Evolutionary conservation across 2,797 vertebrate genomes (phyloP), one percentile per base, ranked within the genome.

Genomic region (Phalanger gymnotis): DNA sequence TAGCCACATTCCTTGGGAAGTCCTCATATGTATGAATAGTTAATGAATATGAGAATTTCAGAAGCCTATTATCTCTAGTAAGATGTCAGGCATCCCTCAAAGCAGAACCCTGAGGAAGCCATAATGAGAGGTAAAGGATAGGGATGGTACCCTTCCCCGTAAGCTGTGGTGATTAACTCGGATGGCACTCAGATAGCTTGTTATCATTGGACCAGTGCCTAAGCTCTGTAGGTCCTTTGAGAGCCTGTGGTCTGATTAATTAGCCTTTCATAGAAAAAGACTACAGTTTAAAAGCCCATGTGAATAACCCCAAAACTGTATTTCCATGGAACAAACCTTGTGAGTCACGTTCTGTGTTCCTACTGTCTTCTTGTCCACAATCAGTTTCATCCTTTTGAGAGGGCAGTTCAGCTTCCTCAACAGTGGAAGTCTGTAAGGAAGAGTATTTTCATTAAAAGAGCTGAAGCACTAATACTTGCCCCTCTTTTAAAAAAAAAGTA

Each of bases 321-420:
- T 47, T 57, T 28, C 16, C 90, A 73, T 22, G 73, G 56, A 92
- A 98, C 98, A 61, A 96, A 99, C 99, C 98, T 98, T 98, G 91
- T 91, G 96, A 93, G 0, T 57, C 57, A 30, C 92, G 94, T 0
- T 14, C 97, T 0, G 0, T 11, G 52, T 91, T 93, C 0, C 0
- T 87, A 6, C 94, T n/a, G 95, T 93, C 94, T 0, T 0, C 25
- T 0, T 94, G 66, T 94, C 91, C 95, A 3, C 94, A 97, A 96
- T 96, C 97, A 19, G 87, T 90, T 73, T 98, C 95, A 0, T 96
- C 95, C 57, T 98, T 97, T 96, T 97, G 97, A 94, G 93, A 94
- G 90, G 87, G 53, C 0, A 19, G 92, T 93, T 94, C 87, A 2
- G 61, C 94, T 81, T 95, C 97, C 97, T 98, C 98, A 57, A 92